phyloP scores from a whole-genome alignment of 2,113 vertebrate species.

The Bubo bubo region DNA sequence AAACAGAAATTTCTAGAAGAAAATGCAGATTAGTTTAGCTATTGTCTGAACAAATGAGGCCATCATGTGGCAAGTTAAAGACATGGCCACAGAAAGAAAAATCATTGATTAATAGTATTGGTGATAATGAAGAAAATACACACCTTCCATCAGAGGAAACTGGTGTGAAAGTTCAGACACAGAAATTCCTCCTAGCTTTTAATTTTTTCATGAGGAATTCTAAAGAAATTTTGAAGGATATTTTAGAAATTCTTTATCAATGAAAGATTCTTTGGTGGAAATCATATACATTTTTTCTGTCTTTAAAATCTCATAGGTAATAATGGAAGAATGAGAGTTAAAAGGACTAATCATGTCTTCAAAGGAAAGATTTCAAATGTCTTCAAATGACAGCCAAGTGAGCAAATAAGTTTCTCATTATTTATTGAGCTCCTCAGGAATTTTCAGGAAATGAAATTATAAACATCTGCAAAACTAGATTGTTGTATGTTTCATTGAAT shows the following conservation, averaged over 20 bases:
- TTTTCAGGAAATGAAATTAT: neutral
- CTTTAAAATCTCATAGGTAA: neutral
- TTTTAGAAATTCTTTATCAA: neutral
- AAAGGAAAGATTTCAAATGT: neutral
- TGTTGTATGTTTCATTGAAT: neutral
- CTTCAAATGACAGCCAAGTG: neutral
- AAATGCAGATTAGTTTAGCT: neutral
- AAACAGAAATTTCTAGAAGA: neutral
- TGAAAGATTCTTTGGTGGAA: neutral
- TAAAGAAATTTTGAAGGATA: neutral
- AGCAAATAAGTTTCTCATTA: neutral
- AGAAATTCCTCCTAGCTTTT: neutral
- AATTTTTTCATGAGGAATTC: neutral
- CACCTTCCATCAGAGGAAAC: neutral
- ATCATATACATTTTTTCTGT: neutral
- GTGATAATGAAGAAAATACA: neutral
- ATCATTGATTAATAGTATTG: neutral
- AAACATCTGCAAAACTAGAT: neutral
- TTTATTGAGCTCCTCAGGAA: neutral
- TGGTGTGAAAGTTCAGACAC: neutral
- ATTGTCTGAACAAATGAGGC: conserved; percentile 7
- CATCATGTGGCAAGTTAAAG: conserved; percentile 38
- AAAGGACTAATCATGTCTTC: neutral
- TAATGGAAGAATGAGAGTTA: neutral
- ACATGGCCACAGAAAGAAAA: neutral